phyloP scores from a whole-genome alignment of 2,888 invertebrate genomes.

The Dexiosoma caninum region DNA sequence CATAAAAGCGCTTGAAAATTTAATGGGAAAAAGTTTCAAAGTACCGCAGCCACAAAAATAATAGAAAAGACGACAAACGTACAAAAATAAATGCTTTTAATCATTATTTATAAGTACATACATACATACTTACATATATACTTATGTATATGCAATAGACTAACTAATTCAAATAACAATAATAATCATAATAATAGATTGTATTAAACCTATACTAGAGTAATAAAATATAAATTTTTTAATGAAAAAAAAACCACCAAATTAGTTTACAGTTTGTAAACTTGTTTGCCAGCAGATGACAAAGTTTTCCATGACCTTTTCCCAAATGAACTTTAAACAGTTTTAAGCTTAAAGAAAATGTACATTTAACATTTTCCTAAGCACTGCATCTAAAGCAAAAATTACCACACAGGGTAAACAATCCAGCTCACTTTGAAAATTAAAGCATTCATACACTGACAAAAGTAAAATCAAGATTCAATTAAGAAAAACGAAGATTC shows the following conservation, averaged over 20 bases:
- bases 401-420: too few relatives aligned
- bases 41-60: background rate
- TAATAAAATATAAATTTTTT: constrained; percentile 20
- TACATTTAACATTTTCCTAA: too few relatives aligned
- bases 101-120: too few relatives aligned
- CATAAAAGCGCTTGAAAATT: constrained; percentile 46
- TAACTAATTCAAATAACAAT: background rate
- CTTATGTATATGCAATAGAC: too few relatives aligned
- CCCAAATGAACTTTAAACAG: constrained; percentile 10
- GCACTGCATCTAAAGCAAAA: too few relatives aligned
- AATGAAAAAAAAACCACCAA: constrained; percentile 24
- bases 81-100: background rate
- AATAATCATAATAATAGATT: background rate
- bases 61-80: background rate
- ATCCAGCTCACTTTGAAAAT: too few relatives aligned
- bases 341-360: background rate
- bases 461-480: too few relatives aligned
- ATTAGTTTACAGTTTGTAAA: constrained; percentile 1
- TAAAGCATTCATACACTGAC: too few relatives aligned
- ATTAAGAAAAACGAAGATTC: too few relatives aligned
- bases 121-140: too few relatives aligned
- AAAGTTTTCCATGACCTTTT: constrained; percentile 28
- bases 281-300: background rate
- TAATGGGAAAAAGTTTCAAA: constrained; percentile 28
- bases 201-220: background rate